Evolutionary conservation across 1,140 invertebrate genomes (phyloP).

Genomic region (Rhagoletis pomonella): DNA sequence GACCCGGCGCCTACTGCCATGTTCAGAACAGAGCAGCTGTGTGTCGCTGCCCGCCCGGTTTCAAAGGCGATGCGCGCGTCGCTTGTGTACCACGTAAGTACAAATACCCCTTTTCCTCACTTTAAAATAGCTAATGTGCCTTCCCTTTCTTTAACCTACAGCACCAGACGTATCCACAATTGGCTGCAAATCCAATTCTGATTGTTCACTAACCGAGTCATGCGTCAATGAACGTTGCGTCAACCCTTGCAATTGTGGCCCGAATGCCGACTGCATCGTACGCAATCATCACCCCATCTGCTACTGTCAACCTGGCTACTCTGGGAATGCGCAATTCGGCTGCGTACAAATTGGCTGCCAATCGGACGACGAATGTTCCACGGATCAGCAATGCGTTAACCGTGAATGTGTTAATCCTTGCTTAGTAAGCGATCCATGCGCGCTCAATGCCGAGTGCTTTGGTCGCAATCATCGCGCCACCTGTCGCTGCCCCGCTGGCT

Average conservation of each 20-base stretch:
- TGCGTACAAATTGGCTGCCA: slow-evolving; percentile 88
- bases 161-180: slow-evolving; percentile 77
- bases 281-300: slow-evolving; percentile 88
- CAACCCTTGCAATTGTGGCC: slow-evolving; percentile 89
- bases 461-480: slow-evolving; percentile 84
- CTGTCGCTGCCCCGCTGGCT: slow-evolving; percentile 84
- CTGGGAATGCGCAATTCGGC: slow-evolving; percentile 87
- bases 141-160: slow-evolving; percentile 58
- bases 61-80: slow-evolving; percentile 83
- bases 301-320: slow-evolving; percentile 84
- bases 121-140: neutral
- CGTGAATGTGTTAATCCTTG: slow-evolving; percentile 87
- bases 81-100: slow-evolving; percentile 86
- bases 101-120: neutral
- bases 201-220: slow-evolving; percentile 85
- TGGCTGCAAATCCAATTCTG: slow-evolving; percentile 85
- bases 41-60: slow-evolving; percentile 87
- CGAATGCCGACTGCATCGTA: slow-evolving; percentile 86
- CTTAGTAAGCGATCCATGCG: slow-evolving; percentile 84
- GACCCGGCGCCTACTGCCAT: slow-evolving; percentile 85
- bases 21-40: slow-evolving; percentile 83
- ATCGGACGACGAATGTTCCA: slow-evolving; percentile 85
- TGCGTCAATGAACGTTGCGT: slow-evolving; percentile 87
- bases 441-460: slow-evolving; percentile 87
- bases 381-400: slow-evolving; percentile 87